These are phyloP conservation scores for human (Homo sapiens) DNA, from an alignment of 2,113 vertebrate genomes.

Conservation along the genomic window DNA sequence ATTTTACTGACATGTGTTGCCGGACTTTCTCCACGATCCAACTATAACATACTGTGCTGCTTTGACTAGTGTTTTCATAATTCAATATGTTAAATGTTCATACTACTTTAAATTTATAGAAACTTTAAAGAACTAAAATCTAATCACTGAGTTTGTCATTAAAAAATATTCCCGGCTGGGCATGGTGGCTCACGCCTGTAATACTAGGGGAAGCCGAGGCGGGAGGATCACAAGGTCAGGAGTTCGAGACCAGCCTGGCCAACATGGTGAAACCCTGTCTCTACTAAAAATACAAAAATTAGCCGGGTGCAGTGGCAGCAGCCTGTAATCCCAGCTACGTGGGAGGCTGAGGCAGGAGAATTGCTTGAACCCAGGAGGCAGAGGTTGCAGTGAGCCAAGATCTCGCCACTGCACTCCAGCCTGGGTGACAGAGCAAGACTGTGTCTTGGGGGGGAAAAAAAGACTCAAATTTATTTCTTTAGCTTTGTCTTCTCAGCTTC, in stretches of 20 bases:
- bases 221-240: not conserved
- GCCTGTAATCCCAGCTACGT: not conserved
- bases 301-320: no score
- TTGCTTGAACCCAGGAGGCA: not conserved
- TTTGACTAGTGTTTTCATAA: not conserved
- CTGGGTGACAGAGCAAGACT: not conserved
- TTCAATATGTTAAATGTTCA: not conserved
- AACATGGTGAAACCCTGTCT: not conserved
- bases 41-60: not conserved
- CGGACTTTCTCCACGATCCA: not conserved
- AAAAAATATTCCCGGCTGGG: not conserved
- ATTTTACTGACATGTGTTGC: not conserved
- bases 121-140: not conserved
- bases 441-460: fast-evolving
- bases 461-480: not conserved
- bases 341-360: not conserved
- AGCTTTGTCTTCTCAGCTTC: not conserved
- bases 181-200: not conserved
- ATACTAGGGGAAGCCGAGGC: no score
- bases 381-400: not conserved
- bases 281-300: not conserved
- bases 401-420: not conserved
- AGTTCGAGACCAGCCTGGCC: not conserved
- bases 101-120: not conserved
- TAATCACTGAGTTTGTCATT: not conserved